phyloP scores from a whole-genome alignment of 2,797 vertebrate genomes.

The Rhincodon typus region DNA sequence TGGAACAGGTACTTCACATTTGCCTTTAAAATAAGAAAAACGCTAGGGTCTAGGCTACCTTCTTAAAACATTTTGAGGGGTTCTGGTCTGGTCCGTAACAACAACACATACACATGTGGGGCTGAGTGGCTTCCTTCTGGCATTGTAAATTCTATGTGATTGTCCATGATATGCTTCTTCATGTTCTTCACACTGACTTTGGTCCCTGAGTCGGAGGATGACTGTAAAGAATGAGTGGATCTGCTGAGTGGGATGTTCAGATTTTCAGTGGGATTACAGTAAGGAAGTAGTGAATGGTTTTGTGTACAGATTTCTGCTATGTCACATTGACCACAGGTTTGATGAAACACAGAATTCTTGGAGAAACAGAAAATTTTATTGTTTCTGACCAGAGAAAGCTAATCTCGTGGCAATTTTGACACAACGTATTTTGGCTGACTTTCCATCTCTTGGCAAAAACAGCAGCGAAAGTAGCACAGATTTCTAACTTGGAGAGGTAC shows the following conservation, averaged over 20 bases:
- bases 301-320: not conserved
- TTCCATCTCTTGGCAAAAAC: not conserved
- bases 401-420: not conserved
- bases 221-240: not conserved
- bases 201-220: not conserved
- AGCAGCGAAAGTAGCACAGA: not conserved
- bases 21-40: too few relatives aligned
- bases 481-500: not conserved
- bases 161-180: not conserved
- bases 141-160: not conserved
- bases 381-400: not conserved
- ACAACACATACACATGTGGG: not conserved
- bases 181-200: not conserved
- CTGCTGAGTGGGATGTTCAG: not conserved
- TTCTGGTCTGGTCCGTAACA: too few relatives aligned
- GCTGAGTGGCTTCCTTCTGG: not conserved
- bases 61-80: too few relatives aligned
- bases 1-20: too few relatives aligned
- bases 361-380: not conserved
- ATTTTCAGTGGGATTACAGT: not conserved
- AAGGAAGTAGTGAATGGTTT: not conserved
- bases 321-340: conserved; percentile 9
- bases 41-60: too few relatives aligned
- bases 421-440: not conserved
- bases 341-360: not conserved